Conservation (phyloP, 2,113 vertebrate genomes). For the Sorex fumeus region DNA sequence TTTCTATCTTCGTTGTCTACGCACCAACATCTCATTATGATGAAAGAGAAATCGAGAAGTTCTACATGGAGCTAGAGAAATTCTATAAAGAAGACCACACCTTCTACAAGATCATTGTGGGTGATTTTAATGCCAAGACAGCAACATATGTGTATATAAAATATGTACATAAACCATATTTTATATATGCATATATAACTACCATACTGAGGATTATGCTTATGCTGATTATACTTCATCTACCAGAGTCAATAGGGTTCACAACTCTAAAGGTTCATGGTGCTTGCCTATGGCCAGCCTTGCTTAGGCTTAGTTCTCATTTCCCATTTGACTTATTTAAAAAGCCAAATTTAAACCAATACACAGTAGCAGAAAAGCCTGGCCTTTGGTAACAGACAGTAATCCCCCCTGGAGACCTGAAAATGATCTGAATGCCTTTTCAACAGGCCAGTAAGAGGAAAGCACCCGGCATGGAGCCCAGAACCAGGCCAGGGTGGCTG, state of each 20-base stretch:
- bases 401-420: not conserved
- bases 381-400: conserved; percentile 19
- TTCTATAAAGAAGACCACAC: too few species aligned
- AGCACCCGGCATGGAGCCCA: too few species aligned
- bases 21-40: too few species aligned
- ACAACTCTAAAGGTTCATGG: not conserved
- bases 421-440: conserved; percentile 27
- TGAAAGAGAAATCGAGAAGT: too few species aligned
- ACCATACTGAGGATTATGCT: not conserved
- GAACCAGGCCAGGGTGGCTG: not conserved
- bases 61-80: too few species aligned
- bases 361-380: not conserved
- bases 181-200: not conserved
- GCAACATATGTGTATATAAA: too few species aligned
- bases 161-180: too few species aligned
- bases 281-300: not conserved
- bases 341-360: conserved; percentile 49
- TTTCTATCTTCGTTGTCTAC: too few species aligned
- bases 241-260: not conserved
- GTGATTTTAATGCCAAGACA: too few species aligned
- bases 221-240: not conserved
- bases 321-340: conserved; percentile 30
- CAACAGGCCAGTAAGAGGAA: not conserved
- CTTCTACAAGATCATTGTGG: too few species aligned
- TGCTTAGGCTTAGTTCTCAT: not conserved